Evolutionary conservation across 2,113 vertebrate genomes (phyloP).

Genomic region (Tachycineta bicolor): DNA sequence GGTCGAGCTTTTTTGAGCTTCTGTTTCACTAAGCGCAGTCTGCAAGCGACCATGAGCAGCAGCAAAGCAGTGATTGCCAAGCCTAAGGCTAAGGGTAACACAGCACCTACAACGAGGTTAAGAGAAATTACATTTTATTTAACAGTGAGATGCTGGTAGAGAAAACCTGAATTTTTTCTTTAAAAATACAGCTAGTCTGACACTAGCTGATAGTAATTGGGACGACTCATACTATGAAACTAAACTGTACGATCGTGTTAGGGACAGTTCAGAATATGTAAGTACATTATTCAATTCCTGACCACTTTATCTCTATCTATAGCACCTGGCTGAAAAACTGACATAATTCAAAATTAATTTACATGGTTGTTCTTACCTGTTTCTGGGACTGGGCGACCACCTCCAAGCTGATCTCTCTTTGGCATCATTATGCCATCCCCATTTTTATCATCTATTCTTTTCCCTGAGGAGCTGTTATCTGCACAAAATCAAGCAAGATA

Average conservation of each 20-base stretch:
- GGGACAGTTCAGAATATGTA: background rate
- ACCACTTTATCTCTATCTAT: background rate
- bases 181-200: background rate
- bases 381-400: constrained; percentile 85
- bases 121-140: background rate
- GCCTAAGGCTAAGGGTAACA: constrained; percentile 91
- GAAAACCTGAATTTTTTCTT: background rate
- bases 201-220: background rate
- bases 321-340: background rate
- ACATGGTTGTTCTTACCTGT: constrained; percentile 75
- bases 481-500: constrained; percentile 16
- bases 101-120: constrained; percentile 80
- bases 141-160: background rate
- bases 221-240: background rate
- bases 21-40: constrained; percentile 88
- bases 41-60: constrained; percentile 91
- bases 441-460: constrained; percentile 69
- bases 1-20: constrained; percentile 94
- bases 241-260: background rate
- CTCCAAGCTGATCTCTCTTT: constrained; percentile 73
- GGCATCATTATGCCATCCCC: constrained; percentile 69
- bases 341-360: background rate
- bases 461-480: constrained; percentile 75
- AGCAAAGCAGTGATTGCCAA: constrained; percentile 91
- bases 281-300: background rate